A percentile compares a stretch with the other conserved stretches of the same genome.
These are phyloP conservation scores for Melanerpes aurifrons DNA, from an alignment of 2,113 vertebrate species.

Conservation along the genomic window DNA sequence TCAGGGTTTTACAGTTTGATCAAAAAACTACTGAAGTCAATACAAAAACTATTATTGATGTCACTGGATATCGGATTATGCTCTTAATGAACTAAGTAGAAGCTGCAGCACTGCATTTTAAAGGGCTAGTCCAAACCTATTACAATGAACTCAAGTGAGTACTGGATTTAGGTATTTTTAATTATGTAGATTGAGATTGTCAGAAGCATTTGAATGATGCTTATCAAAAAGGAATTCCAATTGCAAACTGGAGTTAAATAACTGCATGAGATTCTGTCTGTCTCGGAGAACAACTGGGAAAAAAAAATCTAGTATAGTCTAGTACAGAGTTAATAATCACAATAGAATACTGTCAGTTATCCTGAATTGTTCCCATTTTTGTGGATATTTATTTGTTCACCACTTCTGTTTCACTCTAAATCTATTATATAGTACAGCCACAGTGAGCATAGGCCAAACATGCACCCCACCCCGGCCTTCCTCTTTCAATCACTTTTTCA, in stretches of 20 bases:
- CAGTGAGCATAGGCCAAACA: neutral
- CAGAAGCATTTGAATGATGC: neutral
- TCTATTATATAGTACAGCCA: neutral
- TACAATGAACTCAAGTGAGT: neutral
- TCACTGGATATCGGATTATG: slow-evolving; percentile 7
- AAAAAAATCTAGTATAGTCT: neutral
- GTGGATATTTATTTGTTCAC: neutral
- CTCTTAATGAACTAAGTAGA: slow-evolving; percentile 53
- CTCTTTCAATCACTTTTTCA: neutral
- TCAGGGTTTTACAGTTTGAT: neutral
- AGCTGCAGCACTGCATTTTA: neutral
- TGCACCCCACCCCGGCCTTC: neutral
- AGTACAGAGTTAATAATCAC: neutral
- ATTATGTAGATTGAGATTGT: neutral
- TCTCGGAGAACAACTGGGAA: neutral
- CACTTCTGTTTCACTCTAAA: neutral
- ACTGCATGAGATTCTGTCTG: neutral
- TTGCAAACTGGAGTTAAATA: slow-evolving; percentile 2
- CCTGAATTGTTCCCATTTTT: neutral
- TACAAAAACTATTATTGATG: slow-evolving; percentile 49
- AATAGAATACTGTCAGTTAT: neutral
- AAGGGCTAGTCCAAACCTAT: neutral
- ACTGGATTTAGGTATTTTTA: neutral
- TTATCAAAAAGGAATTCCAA: neutral
- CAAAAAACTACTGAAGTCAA: slow-evolving; percentile 41